Evolutionary conservation across 2,113 vertebrate species (phyloP).

Genomic region (Ameiurus melas): DNA sequence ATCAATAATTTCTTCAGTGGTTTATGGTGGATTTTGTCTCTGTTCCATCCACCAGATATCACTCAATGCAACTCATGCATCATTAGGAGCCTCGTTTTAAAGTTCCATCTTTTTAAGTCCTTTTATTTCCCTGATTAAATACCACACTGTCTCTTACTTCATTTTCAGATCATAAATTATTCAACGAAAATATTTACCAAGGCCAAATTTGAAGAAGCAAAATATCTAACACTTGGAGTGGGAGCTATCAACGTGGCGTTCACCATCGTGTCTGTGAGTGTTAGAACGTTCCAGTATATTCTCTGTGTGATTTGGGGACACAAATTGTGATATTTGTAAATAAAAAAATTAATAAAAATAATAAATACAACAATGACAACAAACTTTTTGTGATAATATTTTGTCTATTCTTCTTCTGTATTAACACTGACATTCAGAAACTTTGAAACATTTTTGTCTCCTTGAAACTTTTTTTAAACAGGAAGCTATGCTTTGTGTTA

Average conservation of each 20-base stretch:
- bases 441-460: not conserved
- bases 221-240: slow-evolving; percentile 67
- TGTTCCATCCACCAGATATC: not conserved
- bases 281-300: not conserved
- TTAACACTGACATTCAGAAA: not conserved
- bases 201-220: slow-evolving; percentile 64
- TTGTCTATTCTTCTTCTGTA: not conserved
- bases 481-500: not conserved
- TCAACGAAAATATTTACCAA: slow-evolving; percentile 69
- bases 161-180: slow-evolving; percentile 72
- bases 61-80: slow-evolving; percentile 23
- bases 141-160: slow-evolving; percentile 25
- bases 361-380: no score
- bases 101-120: not conserved
- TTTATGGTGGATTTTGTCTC: not conserved
- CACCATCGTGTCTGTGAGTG: slow-evolving; percentile 68
- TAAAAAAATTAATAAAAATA: no score
- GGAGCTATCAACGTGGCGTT: slow-evolving; percentile 69
- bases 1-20: not conserved
- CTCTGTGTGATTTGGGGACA: not conserved
- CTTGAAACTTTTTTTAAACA: not conserved
- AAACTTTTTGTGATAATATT: not conserved
- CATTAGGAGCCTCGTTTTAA: not conserved
- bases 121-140: not conserved
- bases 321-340: not conserved